Percentiles rank a stretch among this genome's conserved stretches.
Conservation (phyloP, 2,797 vertebrate species). For the Sphenodon punctatus region DNA sequence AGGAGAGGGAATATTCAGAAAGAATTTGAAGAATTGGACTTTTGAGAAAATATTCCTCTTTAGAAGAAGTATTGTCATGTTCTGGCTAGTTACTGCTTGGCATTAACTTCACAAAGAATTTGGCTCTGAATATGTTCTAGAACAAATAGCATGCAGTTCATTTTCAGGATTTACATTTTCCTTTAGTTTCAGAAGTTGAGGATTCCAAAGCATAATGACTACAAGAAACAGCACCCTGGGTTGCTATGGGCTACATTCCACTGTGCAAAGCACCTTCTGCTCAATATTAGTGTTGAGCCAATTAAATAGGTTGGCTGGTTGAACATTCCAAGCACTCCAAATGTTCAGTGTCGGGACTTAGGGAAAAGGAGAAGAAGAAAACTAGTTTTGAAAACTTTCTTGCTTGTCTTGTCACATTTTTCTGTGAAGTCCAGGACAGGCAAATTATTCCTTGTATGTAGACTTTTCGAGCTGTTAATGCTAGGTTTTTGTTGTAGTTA, state of each 20-base stretch:
- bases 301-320: slow-evolving; percentile 48
- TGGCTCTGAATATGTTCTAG: slow-evolving; percentile 49
- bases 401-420: slow-evolving; percentile 20
- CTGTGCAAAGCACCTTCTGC: slow-evolving; percentile 42
- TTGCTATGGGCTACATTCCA: slow-evolving; percentile 37
- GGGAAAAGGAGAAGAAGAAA: slow-evolving; percentile 15
- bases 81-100: slow-evolving; percentile 5
- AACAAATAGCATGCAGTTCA: slow-evolving; percentile 44
- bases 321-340: slow-evolving; percentile 4
- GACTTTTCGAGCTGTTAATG: neutral
- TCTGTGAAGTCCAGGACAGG: neutral
- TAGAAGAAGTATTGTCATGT: slow-evolving; percentile 16
- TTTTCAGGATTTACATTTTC: slow-evolving; percentile 16
- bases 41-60: slow-evolving; percentile 18
- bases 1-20: neutral
- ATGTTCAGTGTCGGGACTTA: neutral
- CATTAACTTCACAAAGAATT: slow-evolving; percentile 44
- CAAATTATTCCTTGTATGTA: neutral
- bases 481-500: neutral
- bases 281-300: slow-evolving; percentile 40
- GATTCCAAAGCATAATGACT: slow-evolving; percentile 37
- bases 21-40: slow-evolving; percentile 52
- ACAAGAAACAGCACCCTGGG: neutral
- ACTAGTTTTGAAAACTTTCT: neutral
- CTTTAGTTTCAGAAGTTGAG: slow-evolving; percentile 31